phyloP scores from a whole-genome alignment of 92 coral and sea anemone genomes.

The Blastomussa wellsi region DNA sequence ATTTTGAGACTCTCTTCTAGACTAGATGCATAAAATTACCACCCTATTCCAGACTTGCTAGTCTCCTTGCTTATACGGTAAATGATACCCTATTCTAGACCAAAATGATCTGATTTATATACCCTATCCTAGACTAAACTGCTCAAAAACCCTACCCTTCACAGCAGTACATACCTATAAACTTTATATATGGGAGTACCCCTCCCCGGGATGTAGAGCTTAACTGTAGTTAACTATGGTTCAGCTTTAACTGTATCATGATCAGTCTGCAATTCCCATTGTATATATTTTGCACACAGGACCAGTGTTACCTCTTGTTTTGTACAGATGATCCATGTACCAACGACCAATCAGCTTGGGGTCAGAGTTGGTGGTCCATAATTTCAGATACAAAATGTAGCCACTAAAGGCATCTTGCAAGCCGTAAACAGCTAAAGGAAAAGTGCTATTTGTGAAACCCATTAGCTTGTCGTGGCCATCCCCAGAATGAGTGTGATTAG shows the following conservation, averaged over 20 bases:
- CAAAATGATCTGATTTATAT: not conserved
- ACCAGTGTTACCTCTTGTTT: constrained; percentile 9
- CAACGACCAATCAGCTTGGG: constrained; percentile 62
- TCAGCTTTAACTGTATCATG: constrained; percentile 14
- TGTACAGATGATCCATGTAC: constrained; percentile 47
- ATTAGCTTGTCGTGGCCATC: constrained; percentile 68
- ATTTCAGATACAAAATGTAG: constrained; percentile 46
- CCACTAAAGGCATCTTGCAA: constrained; percentile 62
- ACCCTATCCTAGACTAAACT: not conserved
- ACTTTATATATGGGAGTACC: not conserved
- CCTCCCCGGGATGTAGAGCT: too few species aligned
- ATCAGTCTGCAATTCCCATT: constrained; percentile 20
- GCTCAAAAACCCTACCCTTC: constrained; percentile 7
- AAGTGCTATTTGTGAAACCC: constrained; percentile 58
- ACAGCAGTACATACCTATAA: not conserved
- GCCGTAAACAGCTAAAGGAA: constrained; percentile 60
- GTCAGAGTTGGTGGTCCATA: constrained; percentile 61
- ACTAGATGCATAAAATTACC: not conserved
- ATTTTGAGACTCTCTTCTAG: not conserved
- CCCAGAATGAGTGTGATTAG: constrained; percentile 65
- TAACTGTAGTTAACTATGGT: too few species aligned
- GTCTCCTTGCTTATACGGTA: not conserved
- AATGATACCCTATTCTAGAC: not conserved
- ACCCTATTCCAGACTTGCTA: not conserved
- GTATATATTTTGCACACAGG: constrained; percentile 2